Evolutionary conservation across 2,888 invertebrate species (phyloP).

Genomic region (Thumatha senex): DNA sequence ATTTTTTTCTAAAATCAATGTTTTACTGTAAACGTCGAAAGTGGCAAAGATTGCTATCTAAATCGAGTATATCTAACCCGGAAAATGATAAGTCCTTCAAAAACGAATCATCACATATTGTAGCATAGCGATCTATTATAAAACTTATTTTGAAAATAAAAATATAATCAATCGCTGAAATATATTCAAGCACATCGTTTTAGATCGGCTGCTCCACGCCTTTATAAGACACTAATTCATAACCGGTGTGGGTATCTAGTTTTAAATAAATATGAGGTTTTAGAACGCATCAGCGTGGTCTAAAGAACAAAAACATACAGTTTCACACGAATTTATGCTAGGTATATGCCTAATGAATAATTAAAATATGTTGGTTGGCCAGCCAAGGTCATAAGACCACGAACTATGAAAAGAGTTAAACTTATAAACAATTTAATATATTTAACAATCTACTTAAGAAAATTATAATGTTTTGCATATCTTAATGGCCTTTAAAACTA

Average conservation of each 20-base stretch:
- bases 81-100: too few relatives aligned
- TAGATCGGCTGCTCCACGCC: too few relatives aligned
- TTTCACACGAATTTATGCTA: slow-evolving; percentile 52
- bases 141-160: background rate
- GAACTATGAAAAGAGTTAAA: slow-evolving; percentile 33
- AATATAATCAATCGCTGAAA: too few relatives aligned
- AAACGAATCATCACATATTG: too few relatives aligned
- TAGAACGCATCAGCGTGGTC: slow-evolving; percentile 10
- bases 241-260: background rate
- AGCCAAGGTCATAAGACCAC: slow-evolving; percentile 47
- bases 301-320: slow-evolving; percentile 26
- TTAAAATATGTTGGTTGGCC: slow-evolving; percentile 52
- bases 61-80: too few relatives aligned
- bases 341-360: slow-evolving; percentile 52
- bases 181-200: too few relatives aligned
- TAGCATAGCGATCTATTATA: background rate
- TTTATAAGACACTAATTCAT: too few relatives aligned
- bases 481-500: too few relatives aligned
- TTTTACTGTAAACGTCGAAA: too few relatives aligned
- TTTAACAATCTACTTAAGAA: background rate
- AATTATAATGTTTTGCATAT: background rate
- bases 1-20: too few relatives aligned
- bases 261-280: background rate
- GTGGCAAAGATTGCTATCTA: too few relatives aligned
- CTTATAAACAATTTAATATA: slow-evolving; percentile 10